A percentile compares a stretch with the other conserved stretches of the same genome.
Conservation (phyloP, 2,888 invertebrate genomes). For the Lepidochrysops patricia region DNA sequence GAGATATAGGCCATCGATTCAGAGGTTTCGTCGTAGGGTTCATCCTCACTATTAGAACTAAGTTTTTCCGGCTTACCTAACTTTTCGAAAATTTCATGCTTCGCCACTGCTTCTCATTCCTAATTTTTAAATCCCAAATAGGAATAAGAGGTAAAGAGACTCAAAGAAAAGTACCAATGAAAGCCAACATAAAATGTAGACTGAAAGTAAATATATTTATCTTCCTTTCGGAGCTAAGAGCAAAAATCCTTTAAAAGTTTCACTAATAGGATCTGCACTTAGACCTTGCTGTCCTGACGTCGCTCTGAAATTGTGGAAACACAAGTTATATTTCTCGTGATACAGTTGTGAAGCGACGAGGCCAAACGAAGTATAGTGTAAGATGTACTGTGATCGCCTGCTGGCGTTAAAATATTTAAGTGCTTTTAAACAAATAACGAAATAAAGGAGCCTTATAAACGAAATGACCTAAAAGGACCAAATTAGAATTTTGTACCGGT, state of each 20-base stretch:
- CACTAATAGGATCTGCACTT: conserved; percentile 13
- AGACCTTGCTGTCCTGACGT: conserved; percentile 3
- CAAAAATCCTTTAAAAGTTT: conserved; percentile 8
- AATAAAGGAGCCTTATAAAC: conserved; percentile 55
- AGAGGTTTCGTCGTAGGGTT: no score
- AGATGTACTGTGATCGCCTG: conserved; percentile 56
- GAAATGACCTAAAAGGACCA: conserved; percentile 65
- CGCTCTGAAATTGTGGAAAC: conserved; percentile 19
- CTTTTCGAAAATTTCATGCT: no score
- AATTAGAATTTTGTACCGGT: conserved; percentile 41
- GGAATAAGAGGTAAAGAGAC: not conserved
- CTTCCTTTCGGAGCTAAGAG: conserved; percentile 5
- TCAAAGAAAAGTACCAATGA: not conserved
- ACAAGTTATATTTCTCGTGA: conserved; percentile 23
- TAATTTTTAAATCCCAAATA: not conserved
- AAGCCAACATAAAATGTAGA: not conserved
- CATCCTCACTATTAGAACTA: no score
- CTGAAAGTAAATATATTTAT: conserved; percentile 9
- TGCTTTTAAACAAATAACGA: conserved; percentile 44
- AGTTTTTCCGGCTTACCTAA: no score
- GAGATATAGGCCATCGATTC: no score
- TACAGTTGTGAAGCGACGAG: conserved; percentile 19
- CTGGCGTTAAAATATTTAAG: conserved; percentile 54
- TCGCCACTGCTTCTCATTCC: no score
- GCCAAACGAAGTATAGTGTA: conserved; percentile 26